These are phyloP conservation scores for Steinernema feltiae DNA, from an alignment of 1,140 invertebrate genomes.

Conservation along the genomic window DNA sequence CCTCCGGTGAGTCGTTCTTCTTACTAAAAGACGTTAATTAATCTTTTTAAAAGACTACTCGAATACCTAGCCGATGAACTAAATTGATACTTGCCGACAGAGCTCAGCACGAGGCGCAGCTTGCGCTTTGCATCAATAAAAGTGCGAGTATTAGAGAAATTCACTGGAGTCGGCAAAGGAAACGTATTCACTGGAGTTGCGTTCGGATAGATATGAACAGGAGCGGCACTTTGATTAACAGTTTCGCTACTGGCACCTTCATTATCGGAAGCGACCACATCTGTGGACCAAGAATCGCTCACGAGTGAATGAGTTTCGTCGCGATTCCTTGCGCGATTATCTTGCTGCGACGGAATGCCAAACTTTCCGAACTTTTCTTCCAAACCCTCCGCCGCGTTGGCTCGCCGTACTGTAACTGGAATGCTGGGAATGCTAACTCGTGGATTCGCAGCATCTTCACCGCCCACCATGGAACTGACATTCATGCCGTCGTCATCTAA, in stretches of 20 bases:
- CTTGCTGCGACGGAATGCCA: slow-evolving; percentile 67
- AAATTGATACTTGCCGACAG: slow-evolving; percentile 58
- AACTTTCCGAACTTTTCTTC: slow-evolving; percentile 99
- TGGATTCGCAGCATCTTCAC: neutral
- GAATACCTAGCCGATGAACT: slow-evolving; percentile 12
- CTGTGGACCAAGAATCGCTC: slow-evolving; percentile 87
- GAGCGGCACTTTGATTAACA: slow-evolving; percentile 29
- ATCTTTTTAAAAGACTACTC: neutral
- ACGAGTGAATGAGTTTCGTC: slow-evolving; percentile 57
- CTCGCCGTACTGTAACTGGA: slow-evolving; percentile 67
- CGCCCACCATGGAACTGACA: slow-evolving; percentile 32
- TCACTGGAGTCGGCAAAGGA: slow-evolving; percentile 66
- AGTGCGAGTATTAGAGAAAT: slow-evolving; percentile 65
- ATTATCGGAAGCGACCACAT: slow-evolving; percentile 87
- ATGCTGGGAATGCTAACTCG: slow-evolving; percentile 39
- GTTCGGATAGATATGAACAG: no score
- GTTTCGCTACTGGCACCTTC: slow-evolving; percentile 62
- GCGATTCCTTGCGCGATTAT: slow-evolving; percentile 1
- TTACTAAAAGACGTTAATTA: slow-evolving; percentile 14
- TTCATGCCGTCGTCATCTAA: slow-evolving; percentile 25
- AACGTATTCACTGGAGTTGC: no score
- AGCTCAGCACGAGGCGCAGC: slow-evolving; percentile 80
- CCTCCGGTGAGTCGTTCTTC: slow-evolving; percentile 24
- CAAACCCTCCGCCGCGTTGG: slow-evolving; percentile 68
- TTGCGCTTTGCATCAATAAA: slow-evolving; percentile 85